Percentiles rank a stretch among this genome's conserved stretches.
phyloP scores from a whole-genome alignment of 2,797 vertebrate genomes.

The Okamejei kenojei region DNA sequence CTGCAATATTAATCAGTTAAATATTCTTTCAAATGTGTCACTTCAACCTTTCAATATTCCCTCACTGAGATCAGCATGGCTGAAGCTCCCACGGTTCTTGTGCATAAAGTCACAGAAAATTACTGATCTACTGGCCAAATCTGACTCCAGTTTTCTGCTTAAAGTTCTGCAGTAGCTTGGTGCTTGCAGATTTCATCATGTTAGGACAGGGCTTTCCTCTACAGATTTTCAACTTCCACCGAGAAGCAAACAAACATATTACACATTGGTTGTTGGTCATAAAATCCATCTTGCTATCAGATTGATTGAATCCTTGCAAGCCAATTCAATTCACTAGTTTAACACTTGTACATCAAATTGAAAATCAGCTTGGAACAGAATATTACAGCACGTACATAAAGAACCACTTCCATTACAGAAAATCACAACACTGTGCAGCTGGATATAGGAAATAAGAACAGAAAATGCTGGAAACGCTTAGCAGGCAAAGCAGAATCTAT shows the following conservation, averaged over 20 bases:
- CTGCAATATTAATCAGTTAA: not conserved
- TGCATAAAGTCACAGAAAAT: not conserved
- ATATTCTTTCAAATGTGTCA: conserved; percentile 6
- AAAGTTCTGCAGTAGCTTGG: not conserved
- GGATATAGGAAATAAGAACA: too few species aligned
- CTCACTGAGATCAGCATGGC: not conserved
- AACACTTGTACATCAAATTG: not conserved
- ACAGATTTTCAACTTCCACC: not conserved
- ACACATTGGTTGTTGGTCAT: not conserved
- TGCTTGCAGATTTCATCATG: not conserved
- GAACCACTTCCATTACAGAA: not conserved
- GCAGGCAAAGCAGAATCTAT: too few species aligned
- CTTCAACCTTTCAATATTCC: not conserved
- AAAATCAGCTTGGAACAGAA: not conserved
- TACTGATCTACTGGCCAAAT: not conserved
- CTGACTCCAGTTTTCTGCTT: too few species aligned
- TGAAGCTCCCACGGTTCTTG: not conserved
- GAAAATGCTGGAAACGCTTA: too few species aligned
- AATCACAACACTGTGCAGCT: too few species aligned
- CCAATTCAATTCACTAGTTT: not conserved
- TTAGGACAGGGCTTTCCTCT: not conserved
- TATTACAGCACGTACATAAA: not conserved
- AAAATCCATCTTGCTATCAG: not conserved
- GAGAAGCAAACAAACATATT: not conserved
- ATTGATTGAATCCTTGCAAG: not conserved